These are phyloP conservation scores for Lophura nycthemera DNA, from an alignment of 2,113 vertebrate genomes.

Conservation along the genomic window DNA sequence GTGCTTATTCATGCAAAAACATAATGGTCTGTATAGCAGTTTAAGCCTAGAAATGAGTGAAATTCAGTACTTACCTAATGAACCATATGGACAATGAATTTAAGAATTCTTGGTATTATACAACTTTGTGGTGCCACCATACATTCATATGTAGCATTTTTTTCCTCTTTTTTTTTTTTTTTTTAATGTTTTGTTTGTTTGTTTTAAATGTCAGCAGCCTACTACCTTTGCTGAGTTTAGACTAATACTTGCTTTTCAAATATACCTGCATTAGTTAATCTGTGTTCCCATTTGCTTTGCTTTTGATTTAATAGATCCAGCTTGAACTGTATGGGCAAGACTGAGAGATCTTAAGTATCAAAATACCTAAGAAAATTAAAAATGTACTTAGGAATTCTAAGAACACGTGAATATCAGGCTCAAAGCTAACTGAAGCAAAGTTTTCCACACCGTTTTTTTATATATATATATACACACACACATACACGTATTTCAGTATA, in stretches of 20 bases:
- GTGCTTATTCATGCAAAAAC: conserved; percentile 58
- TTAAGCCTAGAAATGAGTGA: conserved; percentile 55
- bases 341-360: not conserved
- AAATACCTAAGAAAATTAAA: not conserved
- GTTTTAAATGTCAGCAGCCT: not conserved
- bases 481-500: too few species aligned
- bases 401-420: not conserved
- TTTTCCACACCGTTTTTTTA: not conserved
- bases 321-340: not conserved
- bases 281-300: not conserved
- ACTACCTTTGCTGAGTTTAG: conserved; percentile 9
- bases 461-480: too few species aligned
- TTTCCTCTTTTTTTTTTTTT: too few species aligned
- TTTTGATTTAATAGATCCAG: not conserved
- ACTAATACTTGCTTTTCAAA: not conserved
- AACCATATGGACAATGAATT: conserved; percentile 42
- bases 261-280: not conserved
- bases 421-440: not conserved
- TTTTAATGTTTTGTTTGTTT: not conserved
- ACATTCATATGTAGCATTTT: conserved; percentile 20
- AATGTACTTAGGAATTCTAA: not conserved
- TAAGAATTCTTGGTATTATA: conserved; percentile 42
- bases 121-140: not conserved
- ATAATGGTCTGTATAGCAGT: conserved; percentile 45
- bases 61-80: conserved; percentile 71